Evolutionary conservation across 2,888 invertebrate genomes (phyloP), one percentile per base, ranked within the genome.

Genomic region (Polyommatus icarus): DNA sequence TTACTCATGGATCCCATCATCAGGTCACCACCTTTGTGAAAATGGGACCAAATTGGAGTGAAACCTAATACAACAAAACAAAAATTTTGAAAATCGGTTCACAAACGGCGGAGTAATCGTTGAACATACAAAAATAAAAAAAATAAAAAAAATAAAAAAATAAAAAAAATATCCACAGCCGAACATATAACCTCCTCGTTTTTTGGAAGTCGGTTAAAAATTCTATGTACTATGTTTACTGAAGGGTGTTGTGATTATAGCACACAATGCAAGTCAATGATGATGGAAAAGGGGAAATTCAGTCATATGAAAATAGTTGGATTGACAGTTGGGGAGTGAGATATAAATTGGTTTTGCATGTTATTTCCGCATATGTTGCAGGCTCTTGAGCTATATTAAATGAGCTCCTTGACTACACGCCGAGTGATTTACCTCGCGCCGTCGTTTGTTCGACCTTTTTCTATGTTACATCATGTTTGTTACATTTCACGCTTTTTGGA

Each of bases 311-410:
- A 67, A 15, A 32, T 67, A 67, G 67, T 32, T 67, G 67, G 67
- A 75, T 50, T 75, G 75, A 75, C 75, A 54, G 29, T 12, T 75
- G 5, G 24, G 50, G 15, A 75, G 24, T 75, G 50, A 75, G 50
- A 75, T 75, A 75, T 75, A 75, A 75, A 75, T 54, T 29, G 50
- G 75, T 32, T 75, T 54, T 54, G 75, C 75, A 75, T 80, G 79
- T 80, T 78, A 80, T 78, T 76, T 67, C 71, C 78, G 59, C 76
- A 78, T 78, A 79, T 61, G 72, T 36, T 73, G 79, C 79, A 75
- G 29, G 46, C 75, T 29, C 75, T 75, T 75, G 76, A 67, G 59
- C 79, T 73, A 79, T 75, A 75, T 75, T 54, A 54, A 75, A 75
- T 75, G 75, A 75, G 54, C 29, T 75, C 75, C 75, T 75, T 75